Evolutionary conservation across 2,888 invertebrate genomes (phyloP), one percentile per base, ranked within the genome.

Genomic region (Shargacucullia verbasci): DNA sequence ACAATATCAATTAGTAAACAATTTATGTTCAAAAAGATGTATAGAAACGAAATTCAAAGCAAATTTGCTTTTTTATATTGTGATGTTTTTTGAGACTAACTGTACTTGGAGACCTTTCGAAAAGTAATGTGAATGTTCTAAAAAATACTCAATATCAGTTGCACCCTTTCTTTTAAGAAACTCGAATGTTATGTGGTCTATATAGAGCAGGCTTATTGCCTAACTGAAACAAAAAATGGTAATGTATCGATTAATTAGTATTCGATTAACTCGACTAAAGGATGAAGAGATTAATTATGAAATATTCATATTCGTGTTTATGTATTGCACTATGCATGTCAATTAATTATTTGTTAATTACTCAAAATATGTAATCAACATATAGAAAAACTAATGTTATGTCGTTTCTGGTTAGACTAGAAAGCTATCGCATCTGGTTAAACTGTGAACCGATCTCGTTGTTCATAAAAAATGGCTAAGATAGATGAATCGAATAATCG

Each of bases 241-340:
- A 47, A 58, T 63, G 40, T 69, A 44, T 63, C 47, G 50, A 61
- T 8, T 49, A 46, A 61, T 49, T 15, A 8, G 11, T 12, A 15
- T 15, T 14, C 29, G 31, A 43, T 44, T 39, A 0, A 35, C 14
- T 31, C 6, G 37, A 8, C 25, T 9, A 15, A 35, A 31, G n/a
- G 13, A 12, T 1, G 6, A 27, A 8, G 41, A 33, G 10, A 11
- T 3, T 33, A 41, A n/a, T 46, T 47, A 37, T 46, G 15, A 50
- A 59, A 20, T 58, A 59, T 27, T 31, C 31, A 4, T 47, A 63
- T 4, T 12, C 29, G 47, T 3, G 6, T 50, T 50, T 45, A 33
- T 41, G 41, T 29, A 45, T 33, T 25, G 27, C 40, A 47, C 57
- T 33, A 6, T 37, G 9, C 8, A 5, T 37, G 67, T 59, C 66